Evolutionary conservation across 2,797 vertebrate species (phyloP).

Genomic region (Pipistrellus pygmaeus): DNA sequence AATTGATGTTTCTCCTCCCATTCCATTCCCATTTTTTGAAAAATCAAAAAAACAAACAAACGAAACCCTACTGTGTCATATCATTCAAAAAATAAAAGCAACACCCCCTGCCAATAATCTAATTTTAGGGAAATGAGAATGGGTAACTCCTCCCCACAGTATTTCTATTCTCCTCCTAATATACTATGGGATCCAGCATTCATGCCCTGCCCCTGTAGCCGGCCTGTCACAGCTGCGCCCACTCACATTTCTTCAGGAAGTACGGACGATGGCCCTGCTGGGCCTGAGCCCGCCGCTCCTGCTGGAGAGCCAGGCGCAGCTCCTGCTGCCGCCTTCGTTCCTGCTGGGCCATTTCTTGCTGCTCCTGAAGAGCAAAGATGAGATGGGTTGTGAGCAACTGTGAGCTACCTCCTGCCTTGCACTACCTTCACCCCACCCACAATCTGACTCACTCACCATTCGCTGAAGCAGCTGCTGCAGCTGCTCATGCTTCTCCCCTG

Average conservation of each 20-base stretch:
- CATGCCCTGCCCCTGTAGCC: too few relatives aligned
- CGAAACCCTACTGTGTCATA: neutral
- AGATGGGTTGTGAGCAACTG: neutral
- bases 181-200: neutral
- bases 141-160: neutral
- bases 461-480: constrained; percentile 92
- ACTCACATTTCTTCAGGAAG: constrained; percentile 96
- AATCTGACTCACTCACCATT: constrained; percentile 88
- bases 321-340: constrained; percentile 89
- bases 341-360: constrained; percentile 92
- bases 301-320: constrained; percentile 91
- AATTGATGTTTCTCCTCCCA: neutral
- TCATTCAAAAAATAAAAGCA: neutral
- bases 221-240: too few relatives aligned
- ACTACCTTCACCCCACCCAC: neutral
- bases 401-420: neutral
- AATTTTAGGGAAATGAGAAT: neutral
- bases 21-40: neutral
- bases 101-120: neutral
- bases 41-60: neutral
- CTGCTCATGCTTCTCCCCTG: constrained; percentile 85
- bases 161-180: neutral
- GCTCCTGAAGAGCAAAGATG: constrained; percentile 87
- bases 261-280: constrained; percentile 92
- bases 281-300: constrained; percentile 90